Evolutionary conservation across 2,888 invertebrate genomes (phyloP).

Genomic region (Stenichneumon culpator): DNA sequence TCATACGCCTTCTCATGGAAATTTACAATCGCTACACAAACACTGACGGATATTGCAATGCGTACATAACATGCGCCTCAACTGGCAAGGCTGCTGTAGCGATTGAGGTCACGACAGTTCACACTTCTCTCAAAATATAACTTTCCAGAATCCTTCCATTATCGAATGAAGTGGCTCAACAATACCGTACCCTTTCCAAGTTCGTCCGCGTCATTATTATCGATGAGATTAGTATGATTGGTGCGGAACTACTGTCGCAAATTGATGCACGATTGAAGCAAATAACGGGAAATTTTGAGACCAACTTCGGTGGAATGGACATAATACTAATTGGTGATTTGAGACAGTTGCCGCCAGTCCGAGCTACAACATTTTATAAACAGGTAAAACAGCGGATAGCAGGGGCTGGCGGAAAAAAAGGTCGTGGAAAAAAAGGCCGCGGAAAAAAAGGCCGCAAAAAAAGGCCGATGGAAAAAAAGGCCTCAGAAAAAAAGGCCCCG

Average conservation of each 20-base stretch:
- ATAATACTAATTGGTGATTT: slow-evolving; percentile 81
- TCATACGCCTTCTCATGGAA: slow-evolving; percentile 83
- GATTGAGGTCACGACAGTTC: slow-evolving; percentile 75
- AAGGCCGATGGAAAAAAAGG: too few species aligned
- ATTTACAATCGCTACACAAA: slow-evolving; percentile 82
- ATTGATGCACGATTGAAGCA: slow-evolving; percentile 79
- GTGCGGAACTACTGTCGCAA: slow-evolving; percentile 36
- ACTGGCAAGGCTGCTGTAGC: slow-evolving; percentile 77
- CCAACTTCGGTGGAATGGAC: slow-evolving; percentile 79
- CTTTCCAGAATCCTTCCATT: slow-evolving; percentile 1
- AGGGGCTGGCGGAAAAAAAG: too few species aligned
- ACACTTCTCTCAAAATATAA: slow-evolving; percentile 66
- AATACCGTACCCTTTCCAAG: slow-evolving; percentile 12
- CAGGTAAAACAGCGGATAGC: slow-evolving; percentile 71
- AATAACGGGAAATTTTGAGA: slow-evolving; percentile 78
- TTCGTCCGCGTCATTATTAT: background rate
- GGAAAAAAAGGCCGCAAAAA: too few species aligned
- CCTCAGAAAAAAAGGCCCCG: too few species aligned
- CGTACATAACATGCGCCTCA: slow-evolving; percentile 80
- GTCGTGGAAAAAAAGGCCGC: too few species aligned
- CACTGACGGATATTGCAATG: slow-evolving; percentile 79
- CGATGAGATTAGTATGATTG: slow-evolving; percentile 5
- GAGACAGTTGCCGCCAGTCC: slow-evolving; percentile 80
- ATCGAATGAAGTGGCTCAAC: background rate
- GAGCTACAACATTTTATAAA: slow-evolving; percentile 74